A percentile compares a stretch with the other conserved stretches of the same genome.
phyloP scores from a whole-genome alignment of 2,888 invertebrate species.

The Tenodera sinensis region DNA sequence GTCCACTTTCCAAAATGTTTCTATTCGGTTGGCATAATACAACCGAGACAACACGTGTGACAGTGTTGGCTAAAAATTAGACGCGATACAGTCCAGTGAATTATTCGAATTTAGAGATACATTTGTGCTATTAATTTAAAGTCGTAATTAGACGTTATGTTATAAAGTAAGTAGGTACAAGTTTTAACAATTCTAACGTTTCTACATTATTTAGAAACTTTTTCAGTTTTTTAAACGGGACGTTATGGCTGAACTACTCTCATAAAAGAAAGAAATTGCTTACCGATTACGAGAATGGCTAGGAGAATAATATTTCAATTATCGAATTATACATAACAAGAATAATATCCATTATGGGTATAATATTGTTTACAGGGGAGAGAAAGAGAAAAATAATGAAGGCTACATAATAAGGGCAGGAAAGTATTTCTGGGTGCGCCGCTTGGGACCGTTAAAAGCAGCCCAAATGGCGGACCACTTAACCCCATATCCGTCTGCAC shows the following conservation, averaged over 20 bases:
- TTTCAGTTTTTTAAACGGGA: neutral
- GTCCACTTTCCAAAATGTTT: too few species aligned
- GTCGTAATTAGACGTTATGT: too few species aligned
- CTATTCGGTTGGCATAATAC: too few species aligned
- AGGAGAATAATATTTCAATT: neutral
- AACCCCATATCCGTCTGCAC: neutral
- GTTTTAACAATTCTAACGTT: too few species aligned
- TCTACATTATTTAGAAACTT: neutral
- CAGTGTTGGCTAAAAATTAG: too few species aligned
- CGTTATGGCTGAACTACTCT: neutral
- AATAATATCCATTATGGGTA: neutral
- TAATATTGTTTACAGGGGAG: neutral
- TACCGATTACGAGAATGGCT: neutral
- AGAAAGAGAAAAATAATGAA: neutral
- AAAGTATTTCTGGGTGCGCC: neutral
- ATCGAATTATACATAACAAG: neutral
- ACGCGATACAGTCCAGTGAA: too few species aligned
- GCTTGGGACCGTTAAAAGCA: neutral
- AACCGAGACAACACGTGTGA: too few species aligned
- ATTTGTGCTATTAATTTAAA: too few species aligned
- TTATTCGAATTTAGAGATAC: too few species aligned
- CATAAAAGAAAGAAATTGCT: neutral
- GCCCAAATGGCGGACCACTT: neutral
- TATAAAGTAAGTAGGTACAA: too few species aligned
- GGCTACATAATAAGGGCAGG: neutral